Evolutionary conservation across 2,797 vertebrate species (phyloP).

Genomic region (Tauraco hartlaubi): DNA sequence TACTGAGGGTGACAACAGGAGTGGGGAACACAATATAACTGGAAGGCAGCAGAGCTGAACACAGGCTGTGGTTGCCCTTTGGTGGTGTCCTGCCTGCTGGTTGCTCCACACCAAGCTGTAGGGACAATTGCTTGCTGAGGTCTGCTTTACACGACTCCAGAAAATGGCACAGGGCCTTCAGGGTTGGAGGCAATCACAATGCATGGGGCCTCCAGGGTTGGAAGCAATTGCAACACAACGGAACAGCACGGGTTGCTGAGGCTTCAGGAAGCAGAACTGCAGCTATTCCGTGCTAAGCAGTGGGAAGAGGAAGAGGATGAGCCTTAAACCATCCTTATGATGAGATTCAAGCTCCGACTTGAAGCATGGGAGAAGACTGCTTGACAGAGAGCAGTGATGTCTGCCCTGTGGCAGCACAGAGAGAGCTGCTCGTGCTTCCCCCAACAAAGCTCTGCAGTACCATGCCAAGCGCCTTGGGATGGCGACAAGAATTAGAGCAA

Average conservation of each 20-base stretch:
- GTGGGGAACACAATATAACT: neutral
- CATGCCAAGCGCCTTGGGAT: neutral
- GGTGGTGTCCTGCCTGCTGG: neutral
- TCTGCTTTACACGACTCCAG: neutral
- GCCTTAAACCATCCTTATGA: neutral
- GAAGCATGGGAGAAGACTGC: neutral
- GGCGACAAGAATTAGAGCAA: neutral
- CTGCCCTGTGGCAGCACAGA: neutral
- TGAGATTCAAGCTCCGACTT: neutral
- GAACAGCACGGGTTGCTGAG: rapidly evolving
- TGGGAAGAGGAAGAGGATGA: neutral
- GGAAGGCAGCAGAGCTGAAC: neutral
- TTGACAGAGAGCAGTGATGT: neutral
- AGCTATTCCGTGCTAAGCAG: neutral
- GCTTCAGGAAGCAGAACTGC: neutral
- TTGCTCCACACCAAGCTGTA: neutral
- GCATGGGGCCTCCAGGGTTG: neutral
- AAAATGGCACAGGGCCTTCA: neutral
- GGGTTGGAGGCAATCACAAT: neutral
- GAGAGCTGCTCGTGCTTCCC: neutral
- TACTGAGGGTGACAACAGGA: rapidly evolving
- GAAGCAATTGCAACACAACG: neutral
- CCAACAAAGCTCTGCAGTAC: neutral
- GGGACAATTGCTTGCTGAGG: neutral
- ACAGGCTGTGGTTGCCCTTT: neutral